Evolutionary conservation across 2,888 invertebrate genomes (phyloP).

Genomic region (Opisthograptis luteolata): DNA sequence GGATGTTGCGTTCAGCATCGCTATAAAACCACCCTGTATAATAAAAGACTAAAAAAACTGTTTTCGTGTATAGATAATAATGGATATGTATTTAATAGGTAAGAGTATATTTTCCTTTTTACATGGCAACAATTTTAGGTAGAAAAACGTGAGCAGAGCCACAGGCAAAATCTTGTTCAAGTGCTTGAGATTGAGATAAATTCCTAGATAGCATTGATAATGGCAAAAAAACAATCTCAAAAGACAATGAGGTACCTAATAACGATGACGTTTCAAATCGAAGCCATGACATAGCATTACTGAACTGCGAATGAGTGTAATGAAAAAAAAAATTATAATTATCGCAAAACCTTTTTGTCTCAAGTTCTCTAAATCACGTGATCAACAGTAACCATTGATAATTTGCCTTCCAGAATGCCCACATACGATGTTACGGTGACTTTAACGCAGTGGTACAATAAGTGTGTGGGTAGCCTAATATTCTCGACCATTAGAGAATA

Average conservation of each 20-base stretch:
- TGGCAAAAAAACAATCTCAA: constrained; percentile 63
- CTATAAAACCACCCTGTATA: too few species aligned
- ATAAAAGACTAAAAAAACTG: too few species aligned
- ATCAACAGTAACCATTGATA: constrained; percentile 5
- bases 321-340: too few species aligned
- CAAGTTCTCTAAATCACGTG: too few species aligned
- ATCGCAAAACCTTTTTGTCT: too few species aligned
- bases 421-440: neutral
- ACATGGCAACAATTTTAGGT: too few species aligned
- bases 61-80: too few species aligned
- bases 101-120: too few species aligned
- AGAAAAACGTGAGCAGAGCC: neutral
- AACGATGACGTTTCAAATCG: constrained; percentile 64
- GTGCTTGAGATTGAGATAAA: too few species aligned
- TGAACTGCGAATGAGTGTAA: constrained; percentile 60
- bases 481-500: constrained; percentile 22
- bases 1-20: too few species aligned
- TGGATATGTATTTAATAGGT: too few species aligned
- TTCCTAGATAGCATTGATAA: constrained; percentile 41
- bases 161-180: neutral
- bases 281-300: constrained; percentile 71
- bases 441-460: constrained; percentile 4
- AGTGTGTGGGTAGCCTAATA: constrained; percentile 28
- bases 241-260: constrained; percentile 71
- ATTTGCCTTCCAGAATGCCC: neutral